Base-by-base conservation (phyloP, 2,888 invertebrate genomes). In the Ethmia dodecea region DNA sequence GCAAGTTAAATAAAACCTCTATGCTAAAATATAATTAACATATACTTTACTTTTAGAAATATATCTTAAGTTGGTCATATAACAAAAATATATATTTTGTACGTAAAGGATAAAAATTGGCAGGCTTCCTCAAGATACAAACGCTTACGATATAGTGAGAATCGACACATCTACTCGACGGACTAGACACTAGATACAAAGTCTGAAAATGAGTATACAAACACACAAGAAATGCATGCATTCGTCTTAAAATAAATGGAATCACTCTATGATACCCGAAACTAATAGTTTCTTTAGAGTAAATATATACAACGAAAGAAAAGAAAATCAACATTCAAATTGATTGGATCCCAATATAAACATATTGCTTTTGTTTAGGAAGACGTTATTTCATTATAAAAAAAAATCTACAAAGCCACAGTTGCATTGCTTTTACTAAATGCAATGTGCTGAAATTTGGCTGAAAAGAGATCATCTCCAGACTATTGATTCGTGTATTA, bases 221-320 rank as follows among this genome's bases (percentile, higher is more conserved):
- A 77, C 83, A 84, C 73, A 78, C 83, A 69, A 81, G 78, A 86
- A 84, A 84, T 84, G 80, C 84, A 84, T 71, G 78, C 84, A 84
- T 80, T 73, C 81, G 67, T 75, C 83, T 83, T 83, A 84, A 63
- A 78, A 72, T 76, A 86, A 83, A 84, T 86, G 84, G 84, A 86
- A 86, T 84, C 84, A 76, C 77, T 73, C 73, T 69, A 68, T 73
- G 77, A 76, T 69, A 64, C 66, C 65, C 62, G 71, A 73, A 65
- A 70, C 70, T 59, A 66, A 62, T 56, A 59, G 67, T 49, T 52
- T 34, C 52, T 48, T 46, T 43, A 47, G 40, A 72, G 72, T 75
- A 73, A 75, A 73, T 76, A 80, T 78, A 71, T 78, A 79, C 75
- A 80, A 66, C 60, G 67, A 49, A 49, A 53, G 37, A 38, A 38